Conservation (phyloP, 64 coral and sea anemone species). For the Montipora efflorescens region DNA sequence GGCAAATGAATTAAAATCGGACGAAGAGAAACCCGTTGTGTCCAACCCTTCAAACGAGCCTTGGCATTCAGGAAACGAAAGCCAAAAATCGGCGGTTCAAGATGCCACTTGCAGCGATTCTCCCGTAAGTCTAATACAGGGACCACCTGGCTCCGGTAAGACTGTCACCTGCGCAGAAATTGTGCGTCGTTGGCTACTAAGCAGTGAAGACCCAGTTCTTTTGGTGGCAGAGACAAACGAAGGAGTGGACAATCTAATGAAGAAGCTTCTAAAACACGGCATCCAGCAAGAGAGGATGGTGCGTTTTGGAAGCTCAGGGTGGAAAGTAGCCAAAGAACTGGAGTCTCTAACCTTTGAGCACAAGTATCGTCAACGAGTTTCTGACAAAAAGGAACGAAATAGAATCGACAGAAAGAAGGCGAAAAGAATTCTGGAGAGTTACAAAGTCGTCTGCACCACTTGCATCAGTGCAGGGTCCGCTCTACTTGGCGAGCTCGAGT, state of each 20-base stretch:
- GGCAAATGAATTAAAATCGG: too few species aligned
- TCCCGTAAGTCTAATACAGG: slow-evolving; percentile 76
- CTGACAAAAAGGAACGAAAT: slow-evolving; percentile 21
- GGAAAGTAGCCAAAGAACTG: slow-evolving; percentile 66
- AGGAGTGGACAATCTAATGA: slow-evolving; percentile 87
- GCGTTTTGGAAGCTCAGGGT: slow-evolving; percentile 79
- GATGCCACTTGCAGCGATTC: slow-evolving; percentile 37
- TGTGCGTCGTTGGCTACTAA: slow-evolving; percentile 45
- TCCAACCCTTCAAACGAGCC: background rate
- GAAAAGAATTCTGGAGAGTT: slow-evolving; percentile 60
- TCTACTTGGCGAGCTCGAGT: slow-evolving; percentile 67
- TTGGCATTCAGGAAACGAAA: slow-evolving; percentile 55
- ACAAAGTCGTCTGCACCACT: slow-evolving; percentile 76
- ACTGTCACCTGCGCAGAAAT: slow-evolving; percentile 80
- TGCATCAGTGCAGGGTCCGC: slow-evolving; percentile 77
- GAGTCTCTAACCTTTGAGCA: slow-evolving; percentile 61
- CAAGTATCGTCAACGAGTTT: slow-evolving; percentile 46
- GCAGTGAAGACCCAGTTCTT: slow-evolving; percentile 26
- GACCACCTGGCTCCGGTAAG: slow-evolving; percentile 90
- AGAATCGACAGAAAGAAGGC: slow-evolving; percentile 66
- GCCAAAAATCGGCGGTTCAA: slow-evolving; percentile 71
- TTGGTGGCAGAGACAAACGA: slow-evolving; percentile 86
- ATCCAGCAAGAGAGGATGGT: slow-evolving; percentile 54
- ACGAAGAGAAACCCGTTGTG: background rate
- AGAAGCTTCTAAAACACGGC: slow-evolving; percentile 67